Evolutionary conservation across 1,140 invertebrate genomes (phyloP), one percentile per base, ranked within the genome.

Genomic region (Stegodyphus dumicola): DNA sequence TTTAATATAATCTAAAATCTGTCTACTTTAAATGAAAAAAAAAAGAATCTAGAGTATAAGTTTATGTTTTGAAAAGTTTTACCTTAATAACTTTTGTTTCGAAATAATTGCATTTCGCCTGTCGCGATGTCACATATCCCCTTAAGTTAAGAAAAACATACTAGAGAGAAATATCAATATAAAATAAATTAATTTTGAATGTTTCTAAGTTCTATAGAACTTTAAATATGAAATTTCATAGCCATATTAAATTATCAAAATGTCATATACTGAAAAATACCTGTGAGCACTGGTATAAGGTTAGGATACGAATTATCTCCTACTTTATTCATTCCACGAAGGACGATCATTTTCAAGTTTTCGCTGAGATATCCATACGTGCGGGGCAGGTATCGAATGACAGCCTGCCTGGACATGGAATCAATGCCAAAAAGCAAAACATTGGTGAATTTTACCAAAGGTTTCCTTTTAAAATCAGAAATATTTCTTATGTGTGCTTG

Each of bases 251-350:
- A n/a, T n/a, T 33, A 33, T 33, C 1, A 33, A 33, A 33, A 33
- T 33, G 1, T 3, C 33, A 33, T 33, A 33, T 33, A 33, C 9
- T 15, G 56, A 60, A 60, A 9, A 67, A 48, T 17, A 49, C 93
- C 93, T 0, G 97, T 98, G 0, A 99, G 91, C 65, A 99, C 95
- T 0, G 97, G 97, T 66, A 98, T 95, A 18, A 98, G 90, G 0
- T 97, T 96, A 88, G 98, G 96, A 0, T 97, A 96, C 0, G 97
- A 98, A 0, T 97, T 97, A 91, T 99, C 97, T 0, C 97, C 97
- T 5, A 98, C 94, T 78, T 98, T 97, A 89, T 98, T 98, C 88
- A 97, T 96, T 86, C 95, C 95, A 89, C 96, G 91, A 1, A 98
- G 89, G 7, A 96, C 92, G 15, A 93, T 90, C 6, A 93, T 93